A percentile compares a stretch with the other conserved stretches of the same genome.
Conservation (phyloP, 2,888 invertebrate genomes). For the Gasteruption jaculator region DNA sequence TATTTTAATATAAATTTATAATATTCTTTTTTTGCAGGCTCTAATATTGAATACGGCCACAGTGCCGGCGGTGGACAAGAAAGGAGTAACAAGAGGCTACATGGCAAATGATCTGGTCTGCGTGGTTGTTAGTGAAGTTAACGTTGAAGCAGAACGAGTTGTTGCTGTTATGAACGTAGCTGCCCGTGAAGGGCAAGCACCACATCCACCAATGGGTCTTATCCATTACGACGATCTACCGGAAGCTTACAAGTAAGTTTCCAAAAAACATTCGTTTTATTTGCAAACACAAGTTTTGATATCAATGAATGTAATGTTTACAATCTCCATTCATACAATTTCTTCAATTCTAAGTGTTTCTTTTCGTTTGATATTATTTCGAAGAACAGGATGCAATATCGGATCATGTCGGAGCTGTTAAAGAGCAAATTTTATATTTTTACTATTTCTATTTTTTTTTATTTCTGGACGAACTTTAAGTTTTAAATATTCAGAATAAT, state of each 20-base stretch:
- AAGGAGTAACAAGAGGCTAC: constrained; percentile 72
- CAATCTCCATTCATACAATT: no score
- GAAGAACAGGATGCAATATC: no score
- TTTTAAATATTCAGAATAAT: no score
- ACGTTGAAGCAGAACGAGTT: constrained; percentile 82
- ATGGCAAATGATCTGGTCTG: constrained; percentile 80
- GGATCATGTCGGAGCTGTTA: no score
- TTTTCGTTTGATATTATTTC: no score
- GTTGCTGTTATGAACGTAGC: constrained; percentile 82
- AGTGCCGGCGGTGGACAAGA: constrained; percentile 77
- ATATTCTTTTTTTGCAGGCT: constrained; percentile 38
- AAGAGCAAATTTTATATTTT: no score
- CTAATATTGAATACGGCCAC: constrained; percentile 53
- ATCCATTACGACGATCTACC: constrained; percentile 80
- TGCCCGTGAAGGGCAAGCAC: constrained; percentile 67
- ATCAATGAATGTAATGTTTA: no score
- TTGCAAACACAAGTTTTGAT: no score
- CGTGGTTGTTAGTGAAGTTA: constrained; percentile 84
- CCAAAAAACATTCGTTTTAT: no score
- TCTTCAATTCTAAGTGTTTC: no score
- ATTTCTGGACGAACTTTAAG: no score
- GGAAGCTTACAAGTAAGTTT: constrained; percentile 75
- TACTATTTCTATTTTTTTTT: no score
- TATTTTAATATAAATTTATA: constrained; percentile 2
- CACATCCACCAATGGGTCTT: constrained; percentile 74